Conservation (phyloP, 2,888 invertebrate species). For the Melitaea athalia region DNA sequence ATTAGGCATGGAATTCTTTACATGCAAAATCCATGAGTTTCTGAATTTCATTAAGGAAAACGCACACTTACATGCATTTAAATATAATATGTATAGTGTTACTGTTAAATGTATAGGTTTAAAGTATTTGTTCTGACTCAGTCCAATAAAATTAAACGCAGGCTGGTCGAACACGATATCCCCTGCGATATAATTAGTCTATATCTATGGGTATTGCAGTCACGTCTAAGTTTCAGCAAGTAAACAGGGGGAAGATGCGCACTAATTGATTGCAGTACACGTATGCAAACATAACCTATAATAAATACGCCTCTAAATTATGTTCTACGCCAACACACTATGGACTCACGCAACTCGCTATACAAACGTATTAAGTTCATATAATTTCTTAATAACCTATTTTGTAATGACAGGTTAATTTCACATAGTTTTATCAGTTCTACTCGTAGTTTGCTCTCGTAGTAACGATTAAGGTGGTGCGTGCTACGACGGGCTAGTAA, state of each 20-base stretch:
- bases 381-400: constrained; percentile 7
- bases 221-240: constrained; percentile 40
- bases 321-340: constrained; percentile 11
- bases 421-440: constrained; percentile 1
- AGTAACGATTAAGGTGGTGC: constrained; percentile 22
- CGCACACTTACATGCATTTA: neutral
- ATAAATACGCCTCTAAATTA: constrained; percentile 19
- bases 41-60: too few species aligned
- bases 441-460: constrained; percentile 2
- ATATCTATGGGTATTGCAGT: constrained; percentile 39
- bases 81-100: neutral
- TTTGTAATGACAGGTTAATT: constrained; percentile 3
- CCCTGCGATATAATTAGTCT: constrained; percentile 31
- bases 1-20: too few species aligned
- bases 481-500: constrained; percentile 17
- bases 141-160: neutral
- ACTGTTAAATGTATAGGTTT: neutral
- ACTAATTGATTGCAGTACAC: constrained; percentile 55
- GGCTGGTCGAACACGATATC: constrained; percentile 14
- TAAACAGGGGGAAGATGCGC: constrained; percentile 47
- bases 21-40: too few species aligned
- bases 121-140: neutral
- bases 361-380: neutral
- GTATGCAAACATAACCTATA: constrained; percentile 46
- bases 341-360: neutral